Percentiles rank a stretch among this genome's conserved stretches.
Conservation (phyloP, 2,113 vertebrate genomes). For the Rousettus leschenaultii region DNA sequence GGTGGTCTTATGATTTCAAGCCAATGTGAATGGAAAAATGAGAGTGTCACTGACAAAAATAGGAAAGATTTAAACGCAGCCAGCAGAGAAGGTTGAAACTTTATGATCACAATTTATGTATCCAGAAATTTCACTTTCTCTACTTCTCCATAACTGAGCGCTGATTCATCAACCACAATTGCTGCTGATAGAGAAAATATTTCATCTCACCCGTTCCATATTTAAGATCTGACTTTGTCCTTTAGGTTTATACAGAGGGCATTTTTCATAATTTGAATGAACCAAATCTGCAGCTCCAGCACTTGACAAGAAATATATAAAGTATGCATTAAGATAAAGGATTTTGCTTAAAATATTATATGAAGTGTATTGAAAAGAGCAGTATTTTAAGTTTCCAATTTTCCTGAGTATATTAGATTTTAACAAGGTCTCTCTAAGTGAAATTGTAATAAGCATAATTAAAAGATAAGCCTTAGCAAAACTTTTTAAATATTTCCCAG, state of each 20-base stretch:
- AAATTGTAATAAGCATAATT: neutral
- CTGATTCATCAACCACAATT: neutral
- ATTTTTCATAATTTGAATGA: neutral
- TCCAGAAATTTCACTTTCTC: neutral
- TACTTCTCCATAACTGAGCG: neutral
- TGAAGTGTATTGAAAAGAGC: neutral
- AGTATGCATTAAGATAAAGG: neutral
- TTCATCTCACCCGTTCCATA: neutral
- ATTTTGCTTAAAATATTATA: neutral
- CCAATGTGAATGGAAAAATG: neutral
- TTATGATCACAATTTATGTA: neutral
- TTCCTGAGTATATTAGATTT: neutral
- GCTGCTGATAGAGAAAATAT: neutral
- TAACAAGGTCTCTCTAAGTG: neutral
- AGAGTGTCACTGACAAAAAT: neutral
- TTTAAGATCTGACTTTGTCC: neutral
- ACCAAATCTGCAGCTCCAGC: neutral
- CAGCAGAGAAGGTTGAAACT: neutral
- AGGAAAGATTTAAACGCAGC: neutral
- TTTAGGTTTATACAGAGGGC: neutral
- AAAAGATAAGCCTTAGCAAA: neutral
- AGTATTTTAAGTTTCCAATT: neutral
- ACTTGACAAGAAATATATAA: neutral
- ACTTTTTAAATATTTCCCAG: neutral
- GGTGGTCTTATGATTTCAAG: neutral